These are phyloP conservation scores for Tortricodes alternella DNA, from an alignment of 2,888 invertebrate genomes.

Conservation along the genomic window DNA sequence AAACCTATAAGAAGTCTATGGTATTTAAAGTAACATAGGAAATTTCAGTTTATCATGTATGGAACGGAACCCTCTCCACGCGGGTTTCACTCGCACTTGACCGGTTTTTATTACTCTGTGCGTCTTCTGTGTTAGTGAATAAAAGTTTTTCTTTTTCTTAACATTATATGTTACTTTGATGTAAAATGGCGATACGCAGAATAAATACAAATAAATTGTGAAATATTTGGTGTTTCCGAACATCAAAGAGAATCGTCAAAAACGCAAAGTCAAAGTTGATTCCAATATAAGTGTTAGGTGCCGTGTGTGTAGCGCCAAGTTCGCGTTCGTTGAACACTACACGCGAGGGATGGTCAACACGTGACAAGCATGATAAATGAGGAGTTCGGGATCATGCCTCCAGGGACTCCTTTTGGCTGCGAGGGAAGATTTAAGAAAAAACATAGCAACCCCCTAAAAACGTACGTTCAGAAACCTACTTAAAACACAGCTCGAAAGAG, in stretches of 20 bases:
- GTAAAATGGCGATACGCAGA: background rate
- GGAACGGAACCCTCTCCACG: too few species aligned
- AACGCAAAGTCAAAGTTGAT: conserved; percentile 30
- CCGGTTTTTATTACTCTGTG: too few species aligned
- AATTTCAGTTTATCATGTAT: too few species aligned
- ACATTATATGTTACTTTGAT: background rate
- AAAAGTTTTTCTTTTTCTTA: too few species aligned
- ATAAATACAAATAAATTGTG: background rate
- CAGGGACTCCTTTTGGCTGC: conserved; percentile 70
- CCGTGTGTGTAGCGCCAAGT: conserved; percentile 41
- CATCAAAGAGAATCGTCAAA: conserved; percentile 25
- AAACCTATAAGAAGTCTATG: too few species aligned
- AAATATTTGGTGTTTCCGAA: background rate
- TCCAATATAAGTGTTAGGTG: conserved; percentile 42
- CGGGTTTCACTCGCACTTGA: too few species aligned
- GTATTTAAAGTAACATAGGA: too few species aligned
- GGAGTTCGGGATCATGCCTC: conserved; percentile 77
- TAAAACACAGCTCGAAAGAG: conserved; percentile 39
- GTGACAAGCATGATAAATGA: conserved; percentile 82
- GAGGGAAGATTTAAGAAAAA: conserved; percentile 56
- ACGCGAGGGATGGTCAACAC: conserved; percentile 79
- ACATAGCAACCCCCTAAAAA: conserved; percentile 50
- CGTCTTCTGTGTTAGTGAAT: too few species aligned
- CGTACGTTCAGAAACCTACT: conserved; percentile 44
- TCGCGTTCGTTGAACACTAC: conserved; percentile 61